These are phyloP conservation scores for Nansenia antarctica DNA, from an alignment of 2,113 vertebrate species.

Conservation along the genomic window DNA sequence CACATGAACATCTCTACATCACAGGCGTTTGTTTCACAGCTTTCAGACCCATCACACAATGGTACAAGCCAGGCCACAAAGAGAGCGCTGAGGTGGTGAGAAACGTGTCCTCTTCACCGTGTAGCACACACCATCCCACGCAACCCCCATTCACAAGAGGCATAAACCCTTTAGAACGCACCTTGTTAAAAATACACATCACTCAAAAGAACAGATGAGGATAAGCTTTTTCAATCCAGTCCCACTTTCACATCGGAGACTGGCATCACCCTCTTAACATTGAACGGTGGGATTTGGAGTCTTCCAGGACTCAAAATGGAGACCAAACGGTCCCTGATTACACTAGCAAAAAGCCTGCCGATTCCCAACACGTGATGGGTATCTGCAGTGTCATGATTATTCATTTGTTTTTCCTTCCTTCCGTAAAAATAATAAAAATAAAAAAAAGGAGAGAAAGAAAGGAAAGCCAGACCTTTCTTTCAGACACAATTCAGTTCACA, in stretches of 20 bases:
- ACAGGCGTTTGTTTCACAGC: conserved; percentile 64
- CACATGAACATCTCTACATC: conserved; percentile 32
- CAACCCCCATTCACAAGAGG: background rate
- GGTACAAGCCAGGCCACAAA: background rate
- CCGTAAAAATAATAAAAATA: background rate
- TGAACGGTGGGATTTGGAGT: conserved; percentile 24
- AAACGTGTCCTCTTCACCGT: background rate
- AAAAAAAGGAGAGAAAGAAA: background rate
- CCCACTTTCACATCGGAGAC: background rate
- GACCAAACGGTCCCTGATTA: background rate
- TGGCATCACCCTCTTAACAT: background rate
- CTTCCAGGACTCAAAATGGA: background rate
- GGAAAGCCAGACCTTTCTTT: background rate
- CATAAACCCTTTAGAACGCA: background rate
- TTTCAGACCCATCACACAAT: conserved; percentile 37
- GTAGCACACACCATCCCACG: background rate
- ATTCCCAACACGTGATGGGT: background rate
- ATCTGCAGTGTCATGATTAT: background rate
- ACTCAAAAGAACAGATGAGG: background rate
- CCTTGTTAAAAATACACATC: background rate
- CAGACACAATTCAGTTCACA: background rate
- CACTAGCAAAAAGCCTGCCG: background rate
- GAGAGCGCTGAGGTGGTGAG: background rate
- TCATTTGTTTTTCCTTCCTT: background rate
- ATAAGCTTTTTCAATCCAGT: background rate